Percentiles rank a stretch among this genome's conserved stretches.
These are phyloP conservation scores for Protosalanx chinensis DNA, from an alignment of 2,797 vertebrate genomes.

Conservation along the genomic window DNA sequence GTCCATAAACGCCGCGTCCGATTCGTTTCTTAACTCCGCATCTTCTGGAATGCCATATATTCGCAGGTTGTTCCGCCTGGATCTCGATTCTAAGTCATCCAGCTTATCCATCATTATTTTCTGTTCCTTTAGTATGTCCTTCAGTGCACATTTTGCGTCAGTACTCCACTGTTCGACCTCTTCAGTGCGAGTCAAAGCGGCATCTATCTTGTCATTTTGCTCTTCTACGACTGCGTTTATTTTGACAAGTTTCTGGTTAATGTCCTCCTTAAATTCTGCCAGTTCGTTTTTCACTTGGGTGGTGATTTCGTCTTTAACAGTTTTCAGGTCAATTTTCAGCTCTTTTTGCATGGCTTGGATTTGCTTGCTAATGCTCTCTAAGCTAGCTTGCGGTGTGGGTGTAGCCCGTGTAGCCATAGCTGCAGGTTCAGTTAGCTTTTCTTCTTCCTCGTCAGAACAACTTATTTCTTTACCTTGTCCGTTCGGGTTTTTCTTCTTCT, in stretches of 20 bases:
- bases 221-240: neutral
- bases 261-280: neutral
- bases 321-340: constrained; percentile 7
- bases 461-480: too few species aligned
- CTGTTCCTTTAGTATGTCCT: neutral
- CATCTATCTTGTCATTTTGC: neutral
- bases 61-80: neutral
- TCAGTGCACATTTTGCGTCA: neutral
- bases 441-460: too few species aligned
- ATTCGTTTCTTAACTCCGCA: neutral
- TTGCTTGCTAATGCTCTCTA: constrained; percentile 14
- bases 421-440: too few species aligned
- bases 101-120: neutral
- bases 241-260: neutral
- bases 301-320: neutral
- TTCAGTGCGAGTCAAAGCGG: neutral
- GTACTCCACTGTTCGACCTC: neutral
- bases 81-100: neutral
- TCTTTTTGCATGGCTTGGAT: constrained; percentile 1
- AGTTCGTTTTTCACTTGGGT: constrained; percentile 5
- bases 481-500: too few species aligned
- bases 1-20: neutral
- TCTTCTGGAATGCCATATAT: neutral
- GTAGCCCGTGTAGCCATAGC: too few species aligned
- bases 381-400: neutral